Evolutionary conservation across 2,113 vertebrate genomes (phyloP).

Genomic region (Tautogolabrus adspersus): DNA sequence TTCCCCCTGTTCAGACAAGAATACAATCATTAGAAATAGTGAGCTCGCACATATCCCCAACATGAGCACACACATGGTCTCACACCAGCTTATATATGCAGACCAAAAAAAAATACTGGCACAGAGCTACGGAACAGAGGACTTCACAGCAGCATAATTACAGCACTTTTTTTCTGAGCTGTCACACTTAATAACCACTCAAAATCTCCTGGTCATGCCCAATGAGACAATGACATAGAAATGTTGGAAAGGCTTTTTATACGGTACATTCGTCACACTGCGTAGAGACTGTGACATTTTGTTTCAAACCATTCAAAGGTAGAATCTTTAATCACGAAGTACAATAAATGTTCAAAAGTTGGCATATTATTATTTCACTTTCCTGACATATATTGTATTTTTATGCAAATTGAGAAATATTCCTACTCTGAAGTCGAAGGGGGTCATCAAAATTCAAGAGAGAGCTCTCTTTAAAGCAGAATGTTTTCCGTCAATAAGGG

Average conservation of each 20-base stretch:
- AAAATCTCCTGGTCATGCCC: neutral
- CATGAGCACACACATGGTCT: neutral
- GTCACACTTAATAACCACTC: conserved; percentile 28
- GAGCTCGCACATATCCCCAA: neutral
- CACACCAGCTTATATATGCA: neutral
- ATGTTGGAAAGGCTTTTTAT: neutral
- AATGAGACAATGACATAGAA: conserved; percentile 9
- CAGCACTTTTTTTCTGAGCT: conserved; percentile 8
- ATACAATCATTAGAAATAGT: conserved; percentile 9
- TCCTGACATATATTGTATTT: neutral
- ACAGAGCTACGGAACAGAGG: neutral
- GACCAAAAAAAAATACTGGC: neutral
- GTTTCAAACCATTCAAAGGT: conserved; percentile 5
- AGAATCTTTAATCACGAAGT: conserved; percentile 13
- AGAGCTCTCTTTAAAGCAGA: neutral
- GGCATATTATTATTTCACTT: conserved; percentile 1
- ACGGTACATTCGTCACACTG: neutral
- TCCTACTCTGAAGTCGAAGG: neutral
- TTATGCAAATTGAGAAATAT: conserved; percentile 24
- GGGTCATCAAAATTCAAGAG: neutral
- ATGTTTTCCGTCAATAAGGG: neutral
- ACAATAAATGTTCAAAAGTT: conserved; percentile 7
- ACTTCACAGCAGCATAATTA: conserved; percentile 5
- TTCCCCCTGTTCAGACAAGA: conserved; percentile 4
- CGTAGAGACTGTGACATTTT: conserved; percentile 7